These are phyloP conservation scores for Amblyopsis rosae DNA, from an alignment of 2,113 vertebrate genomes.

Conservation along the genomic window DNA sequence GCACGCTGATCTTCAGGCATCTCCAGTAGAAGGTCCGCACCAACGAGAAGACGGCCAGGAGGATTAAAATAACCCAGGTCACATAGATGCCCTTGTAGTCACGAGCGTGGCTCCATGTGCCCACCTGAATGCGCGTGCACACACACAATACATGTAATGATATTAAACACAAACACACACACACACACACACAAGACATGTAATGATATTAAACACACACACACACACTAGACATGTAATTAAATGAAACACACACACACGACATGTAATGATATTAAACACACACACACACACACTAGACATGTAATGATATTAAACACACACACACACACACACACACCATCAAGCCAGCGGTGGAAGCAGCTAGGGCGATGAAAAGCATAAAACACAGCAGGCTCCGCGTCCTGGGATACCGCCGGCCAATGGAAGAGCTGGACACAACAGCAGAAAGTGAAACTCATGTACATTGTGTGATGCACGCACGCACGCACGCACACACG, in stretches of 20 bases:
- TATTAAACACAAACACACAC: background rate
- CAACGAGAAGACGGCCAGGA: constrained; percentile 55
- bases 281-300: background rate
- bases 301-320: background rate
- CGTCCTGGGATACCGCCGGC: constrained; percentile 82
- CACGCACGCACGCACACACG: background rate
- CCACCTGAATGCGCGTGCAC: constrained; percentile 39
- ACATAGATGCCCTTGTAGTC: constrained; percentile 58
- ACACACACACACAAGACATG: background rate
- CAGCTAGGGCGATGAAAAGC: constrained; percentile 75
- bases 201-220: background rate
- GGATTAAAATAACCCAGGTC: constrained; percentile 61
- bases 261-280: background rate
- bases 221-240: too few relatives aligned
- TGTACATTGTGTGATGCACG: background rate
- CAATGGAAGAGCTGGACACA: constrained; percentile 84
- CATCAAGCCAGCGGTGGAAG: constrained; percentile 79
- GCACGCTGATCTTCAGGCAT: constrained; percentile 72
- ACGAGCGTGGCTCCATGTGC: constrained; percentile 56
- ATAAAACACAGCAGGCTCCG: constrained; percentile 82
- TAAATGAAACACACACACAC: too few relatives aligned
- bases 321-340: constrained; percentile 47
- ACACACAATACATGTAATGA: background rate
- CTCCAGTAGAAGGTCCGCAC: constrained; percentile 66
- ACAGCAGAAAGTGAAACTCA: background rate